Percentiles rank a stretch among this genome's conserved stretches.
These are phyloP conservation scores for Yponomeuta malinellus DNA, from an alignment of 2,888 invertebrate species.

Conservation along the genomic window DNA sequence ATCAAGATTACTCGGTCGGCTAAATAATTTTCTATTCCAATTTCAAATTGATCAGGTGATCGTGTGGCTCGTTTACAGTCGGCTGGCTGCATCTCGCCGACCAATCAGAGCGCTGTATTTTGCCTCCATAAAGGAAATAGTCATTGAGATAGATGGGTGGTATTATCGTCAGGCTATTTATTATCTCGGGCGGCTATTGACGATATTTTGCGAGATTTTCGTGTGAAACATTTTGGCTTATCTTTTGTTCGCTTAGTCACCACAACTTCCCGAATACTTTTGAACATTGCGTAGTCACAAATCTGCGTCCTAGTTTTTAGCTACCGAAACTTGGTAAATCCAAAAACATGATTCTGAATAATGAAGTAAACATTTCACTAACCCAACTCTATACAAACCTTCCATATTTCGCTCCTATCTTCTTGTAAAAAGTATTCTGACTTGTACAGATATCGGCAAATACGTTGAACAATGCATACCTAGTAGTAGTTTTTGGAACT, in stretches of 20 bases:
- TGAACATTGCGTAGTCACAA: no score
- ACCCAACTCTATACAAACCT: no score
- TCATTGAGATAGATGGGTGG: slow-evolving; percentile 35
- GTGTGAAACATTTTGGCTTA: slow-evolving; percentile 2
- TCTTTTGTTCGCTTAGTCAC: not conserved
- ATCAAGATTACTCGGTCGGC: not conserved
- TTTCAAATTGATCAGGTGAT: slow-evolving; percentile 41
- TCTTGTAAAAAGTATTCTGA: no score
- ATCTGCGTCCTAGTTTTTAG: no score
- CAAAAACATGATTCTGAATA: no score
- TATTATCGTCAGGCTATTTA: slow-evolving; percentile 33
- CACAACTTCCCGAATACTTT: not conserved
- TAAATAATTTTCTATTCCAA: slow-evolving; percentile 37
- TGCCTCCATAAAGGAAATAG: slow-evolving; percentile 35
- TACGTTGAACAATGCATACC: no score
- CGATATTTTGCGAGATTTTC: slow-evolving; percentile 17
- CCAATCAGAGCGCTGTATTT: slow-evolving; percentile 35
- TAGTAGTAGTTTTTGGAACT: no score
- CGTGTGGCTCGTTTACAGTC: slow-evolving; percentile 23
- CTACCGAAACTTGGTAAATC: no score
- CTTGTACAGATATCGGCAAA: no score
- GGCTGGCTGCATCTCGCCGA: slow-evolving; percentile 19
- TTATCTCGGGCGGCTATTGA: not conserved
- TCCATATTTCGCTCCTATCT: no score
- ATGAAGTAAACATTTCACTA: no score